These are phyloP conservation scores for Lucifuga dentata DNA, from an alignment of 2,113 vertebrate species.

Conservation along the genomic window DNA sequence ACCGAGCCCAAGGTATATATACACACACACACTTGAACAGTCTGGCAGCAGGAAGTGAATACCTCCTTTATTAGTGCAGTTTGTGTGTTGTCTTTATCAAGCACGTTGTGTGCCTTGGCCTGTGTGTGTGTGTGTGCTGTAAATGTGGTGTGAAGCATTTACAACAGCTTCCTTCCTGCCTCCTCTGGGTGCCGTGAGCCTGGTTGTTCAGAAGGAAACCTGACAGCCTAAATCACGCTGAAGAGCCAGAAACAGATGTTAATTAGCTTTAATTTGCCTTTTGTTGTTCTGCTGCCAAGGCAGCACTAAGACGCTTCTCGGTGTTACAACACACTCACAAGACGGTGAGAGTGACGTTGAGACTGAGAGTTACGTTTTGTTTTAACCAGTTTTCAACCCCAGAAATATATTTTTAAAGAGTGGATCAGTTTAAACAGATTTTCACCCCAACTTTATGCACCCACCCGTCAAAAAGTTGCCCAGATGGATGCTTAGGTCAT, in stretches of 20 bases:
- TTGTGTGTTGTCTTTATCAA: slow-evolving; percentile 4
- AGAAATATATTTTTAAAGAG: too few relatives aligned
- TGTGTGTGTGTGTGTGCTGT: background rate
- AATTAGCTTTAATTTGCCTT: slow-evolving; percentile 81
- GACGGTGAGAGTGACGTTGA: too few relatives aligned
- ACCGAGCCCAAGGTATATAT: too few relatives aligned
- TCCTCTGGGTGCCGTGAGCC: slow-evolving; percentile 63
- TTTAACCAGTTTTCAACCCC: too few relatives aligned
- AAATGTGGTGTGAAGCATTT: slow-evolving; percentile 36
- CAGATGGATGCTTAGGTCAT: too few relatives aligned
- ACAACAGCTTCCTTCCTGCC: slow-evolving; percentile 71
- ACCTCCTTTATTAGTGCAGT: slow-evolving; percentile 35
- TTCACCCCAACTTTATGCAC: too few relatives aligned
- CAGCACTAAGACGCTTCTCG: slow-evolving; percentile 16
- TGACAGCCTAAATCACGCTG: slow-evolving; percentile 73
- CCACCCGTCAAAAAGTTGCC: too few relatives aligned
- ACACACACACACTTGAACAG: slow-evolving; percentile 33
- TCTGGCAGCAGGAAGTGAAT: slow-evolving; percentile 34
- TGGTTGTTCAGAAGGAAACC: slow-evolving; percentile 69
- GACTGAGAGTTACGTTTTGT: too few relatives aligned
- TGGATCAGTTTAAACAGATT: too few relatives aligned
- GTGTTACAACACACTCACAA: background rate
- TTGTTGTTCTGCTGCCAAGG: slow-evolving; percentile 74
- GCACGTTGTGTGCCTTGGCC: background rate
- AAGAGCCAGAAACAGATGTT: slow-evolving; percentile 78